A percentile compares a stretch with the other conserved stretches of the same genome.
These are phyloP conservation scores for Physocephala rufipes DNA, from an alignment of 2,888 invertebrate species.

Conservation along the genomic window DNA sequence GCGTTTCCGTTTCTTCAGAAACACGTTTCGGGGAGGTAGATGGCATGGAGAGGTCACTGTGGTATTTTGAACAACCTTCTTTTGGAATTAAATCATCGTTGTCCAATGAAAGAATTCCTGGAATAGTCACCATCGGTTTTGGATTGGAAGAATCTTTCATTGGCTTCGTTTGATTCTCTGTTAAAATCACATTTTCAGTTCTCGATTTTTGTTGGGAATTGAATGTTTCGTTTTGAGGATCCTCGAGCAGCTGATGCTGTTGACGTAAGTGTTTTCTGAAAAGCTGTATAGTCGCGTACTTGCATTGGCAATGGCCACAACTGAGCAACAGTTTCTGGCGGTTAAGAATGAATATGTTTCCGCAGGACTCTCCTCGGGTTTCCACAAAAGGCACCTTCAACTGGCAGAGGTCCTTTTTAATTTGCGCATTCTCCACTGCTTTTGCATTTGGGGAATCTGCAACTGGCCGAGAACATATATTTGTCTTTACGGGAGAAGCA, in stretches of 20 bases:
- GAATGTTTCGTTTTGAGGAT: conserved; percentile 42
- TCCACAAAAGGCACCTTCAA: conserved; percentile 36
- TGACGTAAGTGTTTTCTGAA: conserved; percentile 55
- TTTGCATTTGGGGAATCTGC: not conserved
- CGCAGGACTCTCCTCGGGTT: conserved; percentile 60
- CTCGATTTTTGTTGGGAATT: conserved; percentile 43
- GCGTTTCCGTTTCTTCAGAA: conserved; percentile 18
- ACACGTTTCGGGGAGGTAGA: conserved; percentile 13
- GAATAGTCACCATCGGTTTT: conserved; percentile 50
- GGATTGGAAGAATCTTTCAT: conserved; percentile 43
- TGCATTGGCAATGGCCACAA: conserved; percentile 55
- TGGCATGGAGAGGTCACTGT: conserved; percentile 44
- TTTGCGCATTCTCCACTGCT: not conserved
- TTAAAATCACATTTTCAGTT: conserved; percentile 45
- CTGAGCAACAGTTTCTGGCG: conserved; percentile 48
- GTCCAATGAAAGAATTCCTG: conserved; percentile 37
- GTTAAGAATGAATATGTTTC: conserved; percentile 53
- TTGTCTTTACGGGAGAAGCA: no score
- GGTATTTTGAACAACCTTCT: conserved; percentile 50
- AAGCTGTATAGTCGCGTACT: conserved; percentile 51
- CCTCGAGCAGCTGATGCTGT: conserved; percentile 53
- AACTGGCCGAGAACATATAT: no score
- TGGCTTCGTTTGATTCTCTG: conserved; percentile 31
- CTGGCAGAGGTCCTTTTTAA: not conserved
- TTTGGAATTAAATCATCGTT: conserved; percentile 33